These are phyloP conservation scores for Myotis brandtii DNA, from an alignment of 2,113 vertebrate genomes.

Conservation along the genomic window DNA sequence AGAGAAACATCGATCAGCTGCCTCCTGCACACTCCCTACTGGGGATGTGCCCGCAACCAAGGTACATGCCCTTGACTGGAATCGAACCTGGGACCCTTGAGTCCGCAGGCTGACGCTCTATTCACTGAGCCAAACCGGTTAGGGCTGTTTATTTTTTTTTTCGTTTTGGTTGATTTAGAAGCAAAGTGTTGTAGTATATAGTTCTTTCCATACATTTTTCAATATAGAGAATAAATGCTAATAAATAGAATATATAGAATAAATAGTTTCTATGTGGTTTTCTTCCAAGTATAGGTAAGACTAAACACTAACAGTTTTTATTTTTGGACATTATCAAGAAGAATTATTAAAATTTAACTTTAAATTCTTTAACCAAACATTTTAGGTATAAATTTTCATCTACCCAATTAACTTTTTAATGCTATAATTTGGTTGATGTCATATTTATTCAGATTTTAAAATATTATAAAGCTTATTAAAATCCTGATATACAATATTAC, in stretches of 20 bases:
- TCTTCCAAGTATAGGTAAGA: slow-evolving; percentile 58
- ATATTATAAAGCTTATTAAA: background rate
- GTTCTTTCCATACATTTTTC: slow-evolving; percentile 66
- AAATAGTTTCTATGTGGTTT: slow-evolving; percentile 54
- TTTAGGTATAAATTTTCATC: slow-evolving; percentile 55
- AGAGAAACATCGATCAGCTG: too few species aligned
- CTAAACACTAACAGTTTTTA: slow-evolving; percentile 68
- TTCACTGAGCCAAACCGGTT: too few species aligned
- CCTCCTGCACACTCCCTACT: too few species aligned
- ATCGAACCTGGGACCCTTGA: too few species aligned
- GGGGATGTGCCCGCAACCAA: too few species aligned
- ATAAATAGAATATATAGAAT: too few species aligned
- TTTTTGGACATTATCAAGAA: slow-evolving; percentile 39
- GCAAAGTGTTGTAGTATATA: background rate
- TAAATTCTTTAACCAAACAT: slow-evolving; percentile 47
- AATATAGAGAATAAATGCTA: slow-evolving; percentile 56
- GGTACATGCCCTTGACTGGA: too few species aligned
- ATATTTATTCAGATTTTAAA: slow-evolving; percentile 62
- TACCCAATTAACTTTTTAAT: slow-evolving; percentile 41
- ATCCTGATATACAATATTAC: background rate
- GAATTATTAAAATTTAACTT: slow-evolving; percentile 52
- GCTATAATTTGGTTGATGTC: slow-evolving; percentile 40
- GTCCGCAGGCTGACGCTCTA: too few species aligned
- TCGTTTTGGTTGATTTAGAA: background rate
- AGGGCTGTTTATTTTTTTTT: too few species aligned